Base-by-base conservation (phyloP, 2,797 vertebrate genomes). In the Hyperoplus immaculatus region DNA sequence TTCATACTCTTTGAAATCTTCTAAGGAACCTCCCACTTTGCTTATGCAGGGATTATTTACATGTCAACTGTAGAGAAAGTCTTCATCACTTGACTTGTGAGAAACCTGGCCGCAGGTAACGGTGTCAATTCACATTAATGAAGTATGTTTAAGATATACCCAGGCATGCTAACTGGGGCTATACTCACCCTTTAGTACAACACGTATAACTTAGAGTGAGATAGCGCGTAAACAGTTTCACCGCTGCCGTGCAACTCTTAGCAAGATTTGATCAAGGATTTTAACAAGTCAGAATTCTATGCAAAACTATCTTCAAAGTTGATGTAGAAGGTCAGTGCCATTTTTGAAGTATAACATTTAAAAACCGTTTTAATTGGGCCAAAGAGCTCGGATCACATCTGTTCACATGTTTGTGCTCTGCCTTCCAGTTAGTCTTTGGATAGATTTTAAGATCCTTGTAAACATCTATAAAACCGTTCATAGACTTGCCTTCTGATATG, bases 371-470 rank as follows among this genome's bases (percentile, higher is more conserved):
- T 66, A 46, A 54, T 43, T 46, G 45, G 39, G 50, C 10, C 21
- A 42, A n/a, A 56, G 18, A 62, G 46, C 53, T 70, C 50, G 42
- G 11, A 60, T 65, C 1, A 1, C 1, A 36, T 11, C 51, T 53
- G 50, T 71, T 60, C 29, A 70, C 53, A 70, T 13, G 12, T 45
- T 36, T 50, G 6, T 29, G 14, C 18, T 46, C 14, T 36, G 10
- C 8, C 54, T 67, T 77, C n/a, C 36, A 29, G 43, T 53, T 46
- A 21, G 10, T 63, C 66, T 49, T 15, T 16, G 38, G 57, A 21
- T 39, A 39, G 8, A 74, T 21, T 58, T 78, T 58, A 67, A 41
- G 41, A 50, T 63, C 11, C 18, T 65, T 29, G 1, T 38, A 72
- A 64, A 57, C 39, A 12, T 38, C 43, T 49, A 21, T 13, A 49